Evolutionary conservation across 2,797 vertebrate genomes (phyloP), one percentile per base, ranked within the genome.

Genomic region (Oophaga sylvatica): DNA sequence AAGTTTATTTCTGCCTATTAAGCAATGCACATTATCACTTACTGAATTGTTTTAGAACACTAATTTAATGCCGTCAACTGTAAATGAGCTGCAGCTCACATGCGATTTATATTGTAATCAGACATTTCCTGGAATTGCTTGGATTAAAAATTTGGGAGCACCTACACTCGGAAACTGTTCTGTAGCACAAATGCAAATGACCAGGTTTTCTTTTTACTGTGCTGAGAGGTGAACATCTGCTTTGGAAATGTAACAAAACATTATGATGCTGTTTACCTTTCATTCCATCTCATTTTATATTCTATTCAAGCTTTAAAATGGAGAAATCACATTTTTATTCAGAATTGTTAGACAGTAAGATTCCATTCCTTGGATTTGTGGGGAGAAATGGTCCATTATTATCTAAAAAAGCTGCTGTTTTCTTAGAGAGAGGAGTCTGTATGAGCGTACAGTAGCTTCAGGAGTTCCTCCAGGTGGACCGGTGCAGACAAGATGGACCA

Each of bases 51-150:
- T 71, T 86, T 68, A 89, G 81, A 63, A 59, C 73, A n/a, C 53
- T 79, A 86, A 86, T 86, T 83, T 82, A 29, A 68, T 62, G 76
- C 80, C 83, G 83, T 86, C 57, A 35, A 59, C 65, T 22, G 56
- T 83, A 89, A 86, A 86, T 87, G 59, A 65, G 71, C 89, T 85
- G 60, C 1, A 87, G 73, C 85, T 67, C 53, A 89, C 65, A 35
- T 76, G 90, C 82, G 26, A 81, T 65, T 89, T 87, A 84, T 83
- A 26, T 81, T 70, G 87, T 35, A 83, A 90, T 45, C 76, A 90
- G 70, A 60, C 80, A 82, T 86, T 91, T 91, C 71, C 82, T 78
- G 17, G 80, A 53, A 19, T 10, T 87, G 59, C 81, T n/a, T 89
- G 20, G 84, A 89, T 75, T 87, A 89, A 79, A 77, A 20, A 22